These are phyloP conservation scores for Plecturocebus donacophilus DNA, from an alignment of 2,113 vertebrate species.

Conservation along the genomic window DNA sequence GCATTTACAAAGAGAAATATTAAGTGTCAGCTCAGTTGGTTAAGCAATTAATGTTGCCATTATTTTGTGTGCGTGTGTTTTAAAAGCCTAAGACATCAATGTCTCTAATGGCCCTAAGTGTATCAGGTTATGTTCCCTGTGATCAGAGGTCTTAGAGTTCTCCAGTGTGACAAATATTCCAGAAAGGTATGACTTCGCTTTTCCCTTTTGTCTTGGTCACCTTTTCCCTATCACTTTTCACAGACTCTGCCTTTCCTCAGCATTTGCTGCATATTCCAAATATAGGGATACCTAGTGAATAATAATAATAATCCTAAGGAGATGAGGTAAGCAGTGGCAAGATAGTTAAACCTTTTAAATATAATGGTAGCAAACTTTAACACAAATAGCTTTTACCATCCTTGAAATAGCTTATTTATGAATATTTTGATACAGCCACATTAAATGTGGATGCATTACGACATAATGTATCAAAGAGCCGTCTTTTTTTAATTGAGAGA, in stretches of 20 bases:
- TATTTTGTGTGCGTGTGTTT: background rate
- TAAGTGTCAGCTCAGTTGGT: background rate
- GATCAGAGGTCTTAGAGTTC: too few relatives aligned
- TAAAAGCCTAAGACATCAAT: background rate
- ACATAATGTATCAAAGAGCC: background rate
- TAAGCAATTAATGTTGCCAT: background rate
- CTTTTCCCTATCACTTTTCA: background rate
- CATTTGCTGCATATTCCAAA: background rate
- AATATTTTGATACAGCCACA: background rate
- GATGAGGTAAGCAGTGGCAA: background rate
- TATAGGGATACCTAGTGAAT: background rate
- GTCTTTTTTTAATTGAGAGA: too few relatives aligned
- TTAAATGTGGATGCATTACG: background rate
- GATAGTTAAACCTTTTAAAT: background rate
- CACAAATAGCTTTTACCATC: background rate
- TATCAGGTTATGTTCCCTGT: background rate
- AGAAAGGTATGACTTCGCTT: background rate
- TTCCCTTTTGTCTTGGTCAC: background rate
- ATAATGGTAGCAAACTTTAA: background rate
- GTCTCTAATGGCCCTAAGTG: fast-evolving
- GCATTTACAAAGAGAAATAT: background rate
- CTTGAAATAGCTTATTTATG: background rate
- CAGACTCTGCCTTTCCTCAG: background rate
- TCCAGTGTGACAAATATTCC: background rate
- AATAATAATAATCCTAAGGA: background rate